Evolutionary conservation across 2,113 vertebrate species (phyloP), one percentile per base, ranked within the genome.

Genomic region (Caloenas nicobarica): DNA sequence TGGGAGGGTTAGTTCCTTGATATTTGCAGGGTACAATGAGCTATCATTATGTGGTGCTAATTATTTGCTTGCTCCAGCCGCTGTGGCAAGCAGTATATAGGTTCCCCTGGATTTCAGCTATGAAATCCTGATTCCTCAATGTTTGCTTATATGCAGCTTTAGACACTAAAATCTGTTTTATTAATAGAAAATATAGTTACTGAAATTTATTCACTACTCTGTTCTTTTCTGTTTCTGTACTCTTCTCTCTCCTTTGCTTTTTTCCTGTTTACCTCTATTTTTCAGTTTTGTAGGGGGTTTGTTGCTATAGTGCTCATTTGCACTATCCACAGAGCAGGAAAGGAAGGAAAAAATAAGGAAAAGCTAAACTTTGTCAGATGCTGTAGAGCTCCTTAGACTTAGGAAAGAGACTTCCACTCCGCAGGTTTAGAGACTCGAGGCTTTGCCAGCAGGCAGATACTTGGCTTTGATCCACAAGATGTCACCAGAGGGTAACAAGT

Each of bases 401-500:
- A 14, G 42, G 58, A 76, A 73, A 48, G 24, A 50, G 25, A 11
- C 29, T 57, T 61, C 13, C 19, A 6, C 44, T 61, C 18, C 0
- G 0, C 74, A 68, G 53, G 48, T 46, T 29, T 34, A 44, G 36
- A 9, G 21, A 4, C n/a, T 24, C 1, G 4, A 68, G 64, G 33
- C 66, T 79, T 64, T 88, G 42, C 60, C n/a, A 65, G 44, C n/a
- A 73, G 48, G 10, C 72, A 60, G 51, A 11, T 44, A 14, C n/a
- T 72, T 93, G 81, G 42, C n/a, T 84, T 46, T 84, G 73, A 61
- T 85, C 92, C 95, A 93, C 73, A 7, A 93, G 96, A 76, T 94
- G 96, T 92, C 96, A 91, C 88, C 81, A 93, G 93, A 89, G 80
- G 44, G 70, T 72, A 92, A 76, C 7, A 79, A 92, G 92, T 84